Evolutionary conservation across 1,140 invertebrate genomes (phyloP).

Genomic region (Rhizoglyphus robini): DNA sequence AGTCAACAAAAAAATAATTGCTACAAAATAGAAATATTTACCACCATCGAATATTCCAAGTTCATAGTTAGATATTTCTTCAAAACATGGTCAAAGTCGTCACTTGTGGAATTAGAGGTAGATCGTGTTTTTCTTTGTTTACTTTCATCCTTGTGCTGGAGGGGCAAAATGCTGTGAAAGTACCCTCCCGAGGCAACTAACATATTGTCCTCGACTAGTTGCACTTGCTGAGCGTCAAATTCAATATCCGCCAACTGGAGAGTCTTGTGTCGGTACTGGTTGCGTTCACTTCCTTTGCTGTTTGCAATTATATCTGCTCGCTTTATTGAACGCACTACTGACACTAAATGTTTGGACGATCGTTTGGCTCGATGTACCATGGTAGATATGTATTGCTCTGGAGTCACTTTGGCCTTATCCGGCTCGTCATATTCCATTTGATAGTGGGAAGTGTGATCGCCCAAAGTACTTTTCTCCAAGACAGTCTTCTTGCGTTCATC

Average conservation of each 20-base stretch:
- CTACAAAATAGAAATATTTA: background rate
- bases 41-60: constrained; percentile 13
- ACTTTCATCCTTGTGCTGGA: background rate
- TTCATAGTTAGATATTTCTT: background rate
- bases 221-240: background rate
- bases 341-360: background rate
- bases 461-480: background rate
- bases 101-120: too few relatives aligned
- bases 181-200: constrained; percentile 6
- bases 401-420: background rate
- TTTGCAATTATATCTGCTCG: background rate
- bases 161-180: background rate
- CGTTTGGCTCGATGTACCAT: background rate
- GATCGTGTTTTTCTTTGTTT: background rate
- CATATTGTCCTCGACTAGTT: background rate
- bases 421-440: constrained; percentile 6
- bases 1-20: background rate
- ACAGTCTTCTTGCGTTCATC: background rate
- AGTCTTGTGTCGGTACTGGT: background rate
- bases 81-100: background rate
- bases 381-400: background rate
- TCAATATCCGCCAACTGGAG: background rate
- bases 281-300: background rate
- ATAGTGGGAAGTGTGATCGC: background rate
- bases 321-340: background rate